Conservation (phyloP, 2,888 invertebrate genomes). For the Rotaria macrura region DNA sequence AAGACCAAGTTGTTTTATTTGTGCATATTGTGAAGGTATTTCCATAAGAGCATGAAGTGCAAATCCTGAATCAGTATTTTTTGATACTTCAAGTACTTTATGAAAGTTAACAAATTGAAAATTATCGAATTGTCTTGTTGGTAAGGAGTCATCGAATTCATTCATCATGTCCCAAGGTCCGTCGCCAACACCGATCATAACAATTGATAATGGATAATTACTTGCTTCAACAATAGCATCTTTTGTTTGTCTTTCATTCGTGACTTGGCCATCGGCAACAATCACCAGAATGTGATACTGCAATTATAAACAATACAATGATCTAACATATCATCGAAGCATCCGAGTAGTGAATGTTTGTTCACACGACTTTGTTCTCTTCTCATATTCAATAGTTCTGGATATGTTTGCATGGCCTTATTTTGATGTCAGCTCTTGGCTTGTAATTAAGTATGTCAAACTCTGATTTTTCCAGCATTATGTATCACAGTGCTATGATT, state of each 20-base stretch:
- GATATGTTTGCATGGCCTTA: no score
- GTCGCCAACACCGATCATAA: conserved; percentile 54
- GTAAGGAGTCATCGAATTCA: conserved; percentile 53
- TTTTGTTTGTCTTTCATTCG: conserved; percentile 50
- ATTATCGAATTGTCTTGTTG: conserved; percentile 53
- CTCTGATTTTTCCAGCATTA: no score
- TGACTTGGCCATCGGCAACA: conserved; percentile 54
- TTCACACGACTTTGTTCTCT: no score
- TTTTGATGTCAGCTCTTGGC: no score
- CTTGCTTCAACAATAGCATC: conserved; percentile 53
- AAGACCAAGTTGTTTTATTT: conserved; percentile 41
- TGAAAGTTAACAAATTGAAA: conserved; percentile 54
- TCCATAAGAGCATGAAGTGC: conserved; percentile 53
- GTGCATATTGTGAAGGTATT: conserved; percentile 52
- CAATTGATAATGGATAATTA: conserved; percentile 51
- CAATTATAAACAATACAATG: conserved; percentile 34
- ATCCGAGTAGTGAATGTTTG: no score
- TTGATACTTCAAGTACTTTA: conserved; percentile 43
- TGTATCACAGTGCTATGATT: no score
- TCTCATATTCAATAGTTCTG: no score
- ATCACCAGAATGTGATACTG: conserved; percentile 54
- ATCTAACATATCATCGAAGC: no score
- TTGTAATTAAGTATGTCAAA: no score
- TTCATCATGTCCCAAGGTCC: conserved; percentile 54
- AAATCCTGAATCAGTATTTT: conserved; percentile 38